These are phyloP conservation scores for Drosophila differens DNA, from an alignment of 2,888 invertebrate species.

Conservation along the genomic window DNA sequence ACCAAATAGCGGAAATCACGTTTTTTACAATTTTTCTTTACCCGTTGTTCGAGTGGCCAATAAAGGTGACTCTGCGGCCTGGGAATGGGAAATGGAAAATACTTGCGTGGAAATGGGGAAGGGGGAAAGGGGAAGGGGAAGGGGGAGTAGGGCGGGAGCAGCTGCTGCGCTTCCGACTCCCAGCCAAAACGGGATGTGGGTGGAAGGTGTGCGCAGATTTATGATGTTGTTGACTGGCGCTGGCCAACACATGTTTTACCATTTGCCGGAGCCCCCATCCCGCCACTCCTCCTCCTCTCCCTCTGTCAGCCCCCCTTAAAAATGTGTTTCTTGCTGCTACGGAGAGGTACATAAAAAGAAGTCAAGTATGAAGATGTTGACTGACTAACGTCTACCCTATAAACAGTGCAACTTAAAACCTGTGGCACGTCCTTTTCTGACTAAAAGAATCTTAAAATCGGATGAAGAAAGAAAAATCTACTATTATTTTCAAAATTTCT, in stretches of 20 bases:
- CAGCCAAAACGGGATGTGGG: conserved; percentile 31
- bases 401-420: background rate
- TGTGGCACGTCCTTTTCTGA: background rate
- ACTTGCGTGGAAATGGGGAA: background rate
- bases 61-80: conserved; percentile 40
- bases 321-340: background rate
- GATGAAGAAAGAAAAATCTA: background rate
- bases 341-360: conserved; percentile 2
- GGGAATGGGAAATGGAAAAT: conserved; percentile 1
- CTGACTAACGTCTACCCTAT: conserved; percentile 9
- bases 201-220: conserved; percentile 70
- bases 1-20: conserved; percentile 75
- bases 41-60: conserved; percentile 59
- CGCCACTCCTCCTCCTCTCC: background rate
- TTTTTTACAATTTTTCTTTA: conserved; percentile 50
- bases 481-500: background rate
- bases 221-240: conserved; percentile 61
- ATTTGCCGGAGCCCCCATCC: conserved; percentile 22
- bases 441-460: background rate
- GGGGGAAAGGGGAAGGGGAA: background rate
- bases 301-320: background rate
- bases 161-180: conserved; percentile 52
- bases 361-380: no score
- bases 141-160: conserved; percentile 3
- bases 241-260: conserved; percentile 65